Conservation (phyloP, 2,113 vertebrate species). For the Daboia siamensis region DNA sequence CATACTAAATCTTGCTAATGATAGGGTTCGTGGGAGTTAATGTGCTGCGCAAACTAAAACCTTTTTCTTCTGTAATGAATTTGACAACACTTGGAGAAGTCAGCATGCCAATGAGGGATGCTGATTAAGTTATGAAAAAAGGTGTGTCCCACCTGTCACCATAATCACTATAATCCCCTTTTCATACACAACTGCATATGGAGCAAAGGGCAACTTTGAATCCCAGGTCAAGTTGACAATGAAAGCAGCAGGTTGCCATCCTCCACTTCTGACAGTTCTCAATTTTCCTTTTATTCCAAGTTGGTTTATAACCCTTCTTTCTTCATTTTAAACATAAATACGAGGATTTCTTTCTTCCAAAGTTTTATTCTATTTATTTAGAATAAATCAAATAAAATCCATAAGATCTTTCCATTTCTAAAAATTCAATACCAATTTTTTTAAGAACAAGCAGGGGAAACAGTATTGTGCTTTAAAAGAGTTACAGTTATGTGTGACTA, state of each 20-base stretch:
- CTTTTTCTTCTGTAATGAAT: not conserved
- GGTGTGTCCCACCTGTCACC: not conserved
- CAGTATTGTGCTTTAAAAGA: conserved; percentile 47
- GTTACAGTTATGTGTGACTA: not conserved
- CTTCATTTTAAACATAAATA: conserved; percentile 5
- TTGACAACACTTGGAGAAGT: not conserved
- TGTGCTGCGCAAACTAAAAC: not conserved
- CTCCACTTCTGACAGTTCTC: not conserved
- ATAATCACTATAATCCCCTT: conserved; percentile 19
- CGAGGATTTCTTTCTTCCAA: conserved; percentile 30
- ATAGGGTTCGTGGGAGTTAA: not conserved
- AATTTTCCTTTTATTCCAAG: conserved; percentile 10
- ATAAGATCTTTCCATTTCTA: conserved; percentile 45
- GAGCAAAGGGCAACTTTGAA: conserved; percentile 3
- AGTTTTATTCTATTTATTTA: conserved; percentile 28
- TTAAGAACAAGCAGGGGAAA: conserved; percentile 44
- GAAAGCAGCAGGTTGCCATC: not conserved
- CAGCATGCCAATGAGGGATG: not conserved
- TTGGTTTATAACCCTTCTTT: not conserved
- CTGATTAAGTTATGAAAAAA: not conserved
- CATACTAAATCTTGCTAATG: not conserved
- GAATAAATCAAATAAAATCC: conserved; percentile 25
- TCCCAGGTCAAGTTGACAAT: not conserved
- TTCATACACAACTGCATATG: conserved; percentile 8
- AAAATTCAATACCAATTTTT: conserved; percentile 36